These are phyloP conservation scores for Hydriomena furcata DNA, from an alignment of 2,888 invertebrate genomes.

Conservation along the genomic window DNA sequence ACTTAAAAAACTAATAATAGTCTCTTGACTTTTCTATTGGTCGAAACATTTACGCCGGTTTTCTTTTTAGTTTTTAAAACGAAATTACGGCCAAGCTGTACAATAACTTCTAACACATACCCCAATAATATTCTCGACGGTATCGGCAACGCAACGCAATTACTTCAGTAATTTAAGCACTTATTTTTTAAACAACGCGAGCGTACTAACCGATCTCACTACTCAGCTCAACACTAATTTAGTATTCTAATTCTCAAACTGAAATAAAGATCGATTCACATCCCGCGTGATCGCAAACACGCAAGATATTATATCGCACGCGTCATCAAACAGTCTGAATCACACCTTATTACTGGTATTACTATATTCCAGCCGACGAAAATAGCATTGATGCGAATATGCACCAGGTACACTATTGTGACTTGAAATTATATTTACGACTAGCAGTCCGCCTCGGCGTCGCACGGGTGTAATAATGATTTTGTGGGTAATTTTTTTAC, in stretches of 20 bases:
- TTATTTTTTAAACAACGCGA: neutral
- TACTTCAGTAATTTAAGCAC: neutral
- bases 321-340: slow-evolving; percentile 39
- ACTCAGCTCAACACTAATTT: slow-evolving; percentile 18
- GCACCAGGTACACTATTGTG: slow-evolving; percentile 21
- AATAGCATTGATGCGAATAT: slow-evolving; percentile 31
- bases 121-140: neutral
- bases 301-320: slow-evolving; percentile 29
- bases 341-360: slow-evolving; percentile 38
- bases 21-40: too few species aligned
- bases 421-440: slow-evolving; percentile 4
- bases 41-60: too few species aligned
- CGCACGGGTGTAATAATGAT: too few species aligned
- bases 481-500: too few species aligned
- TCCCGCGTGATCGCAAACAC: slow-evolving; percentile 42
- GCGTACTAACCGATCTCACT: slow-evolving; percentile 1
- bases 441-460: too few species aligned
- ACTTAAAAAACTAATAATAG: too few species aligned
- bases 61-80: too few species aligned
- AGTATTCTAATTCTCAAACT: slow-evolving; percentile 32
- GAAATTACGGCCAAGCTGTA: too few species aligned
- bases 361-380: slow-evolving; percentile 30
- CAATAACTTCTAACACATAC: too few species aligned
- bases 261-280: slow-evolving; percentile 42
- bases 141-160: neutral